These are phyloP conservation scores for Vultur gryphus DNA, from an alignment of 2,797 vertebrate species.

Conservation along the genomic window DNA sequence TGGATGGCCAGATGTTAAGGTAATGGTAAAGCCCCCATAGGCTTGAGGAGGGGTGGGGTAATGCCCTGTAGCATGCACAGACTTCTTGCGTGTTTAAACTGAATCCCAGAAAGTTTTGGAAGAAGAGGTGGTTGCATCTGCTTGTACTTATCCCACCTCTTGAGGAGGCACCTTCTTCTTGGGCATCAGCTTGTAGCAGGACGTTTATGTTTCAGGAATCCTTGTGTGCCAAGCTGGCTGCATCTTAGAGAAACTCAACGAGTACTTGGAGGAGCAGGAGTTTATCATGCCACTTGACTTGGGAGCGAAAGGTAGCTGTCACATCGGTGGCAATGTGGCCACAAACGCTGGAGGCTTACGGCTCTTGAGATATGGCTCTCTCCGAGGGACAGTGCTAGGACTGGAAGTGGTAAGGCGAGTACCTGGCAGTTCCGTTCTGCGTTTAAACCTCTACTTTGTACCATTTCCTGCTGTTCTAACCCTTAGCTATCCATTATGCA, in stretches of 20 bases:
- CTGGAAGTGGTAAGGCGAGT: constrained; percentile 87
- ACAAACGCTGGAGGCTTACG: constrained; percentile 93
- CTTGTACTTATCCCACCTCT: not conserved
- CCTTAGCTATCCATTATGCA: not conserved
- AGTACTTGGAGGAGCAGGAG: constrained; percentile 80
- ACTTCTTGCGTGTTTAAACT: not conserved
- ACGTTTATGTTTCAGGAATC: constrained; percentile 74
- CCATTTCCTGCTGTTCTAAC: not conserved
- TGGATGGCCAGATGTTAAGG: not conserved
- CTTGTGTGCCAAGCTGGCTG: constrained; percentile 94
- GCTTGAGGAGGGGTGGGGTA: not conserved
- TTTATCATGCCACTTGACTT: constrained; percentile 93
- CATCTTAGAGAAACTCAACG: constrained; percentile 84
- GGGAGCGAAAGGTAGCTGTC: constrained; percentile 95
- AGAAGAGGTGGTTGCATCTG: not conserved
- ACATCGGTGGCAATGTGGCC: constrained; percentile 93
- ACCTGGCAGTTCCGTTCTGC: not conserved
- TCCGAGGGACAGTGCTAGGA: constrained; percentile 90
- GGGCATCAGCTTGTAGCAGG: not conserved
- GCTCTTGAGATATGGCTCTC: constrained; percentile 89
- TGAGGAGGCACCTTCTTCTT: not conserved
- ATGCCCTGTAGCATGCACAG: not conserved
- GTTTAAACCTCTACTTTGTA: not conserved
- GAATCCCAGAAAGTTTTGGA: not conserved
- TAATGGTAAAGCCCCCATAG: not conserved